phyloP scores from a whole-genome alignment of 2,113 vertebrate genomes.

The Maylandia zebra region DNA sequence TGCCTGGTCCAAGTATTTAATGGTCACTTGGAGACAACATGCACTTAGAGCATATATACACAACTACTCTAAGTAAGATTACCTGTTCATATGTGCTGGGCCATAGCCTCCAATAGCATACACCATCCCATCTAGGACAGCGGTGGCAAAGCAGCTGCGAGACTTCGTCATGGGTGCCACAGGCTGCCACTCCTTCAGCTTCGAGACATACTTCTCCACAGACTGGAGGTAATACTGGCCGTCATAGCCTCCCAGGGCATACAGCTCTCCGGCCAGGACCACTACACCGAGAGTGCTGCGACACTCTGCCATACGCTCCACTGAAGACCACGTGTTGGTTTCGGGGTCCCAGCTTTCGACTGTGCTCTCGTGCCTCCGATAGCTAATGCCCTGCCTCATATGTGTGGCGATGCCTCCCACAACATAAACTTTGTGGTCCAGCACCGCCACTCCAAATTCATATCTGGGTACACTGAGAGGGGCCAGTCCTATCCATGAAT shows the following conservation, averaged over 20 bases:
- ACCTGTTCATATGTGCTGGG: constrained; percentile 98
- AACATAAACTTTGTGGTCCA: constrained; percentile 93
- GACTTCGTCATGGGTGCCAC: constrained; percentile 95
- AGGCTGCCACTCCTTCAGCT: constrained; percentile 88
- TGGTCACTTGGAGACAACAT: not conserved
- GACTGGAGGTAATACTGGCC: constrained; percentile 93
- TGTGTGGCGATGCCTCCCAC: constrained; percentile 94
- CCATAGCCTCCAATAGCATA: constrained; percentile 96
- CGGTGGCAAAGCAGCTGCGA: constrained; percentile 91
- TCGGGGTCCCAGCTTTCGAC: constrained; percentile 98
- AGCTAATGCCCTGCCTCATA: constrained; percentile 87
- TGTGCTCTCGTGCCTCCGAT: constrained; percentile 88
- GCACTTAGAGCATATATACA: fast-evolving
- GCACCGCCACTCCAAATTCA: constrained; percentile 90
- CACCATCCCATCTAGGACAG: constrained; percentile 91
- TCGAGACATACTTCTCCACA: constrained; percentile 94
- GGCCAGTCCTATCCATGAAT: constrained; percentile 96
- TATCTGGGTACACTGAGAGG: constrained; percentile 89
- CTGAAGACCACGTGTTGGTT: constrained; percentile 88
- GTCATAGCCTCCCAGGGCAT: constrained; percentile 92
- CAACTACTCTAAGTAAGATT: not conserved
- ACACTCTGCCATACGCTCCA: constrained; percentile 89
- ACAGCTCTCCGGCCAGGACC: constrained; percentile 90
- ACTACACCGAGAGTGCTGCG: constrained; percentile 89
- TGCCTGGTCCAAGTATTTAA: not conserved